These are phyloP conservation scores for Tridacna gigas DNA, from an alignment of 2,888 invertebrate species.

Conservation along the genomic window DNA sequence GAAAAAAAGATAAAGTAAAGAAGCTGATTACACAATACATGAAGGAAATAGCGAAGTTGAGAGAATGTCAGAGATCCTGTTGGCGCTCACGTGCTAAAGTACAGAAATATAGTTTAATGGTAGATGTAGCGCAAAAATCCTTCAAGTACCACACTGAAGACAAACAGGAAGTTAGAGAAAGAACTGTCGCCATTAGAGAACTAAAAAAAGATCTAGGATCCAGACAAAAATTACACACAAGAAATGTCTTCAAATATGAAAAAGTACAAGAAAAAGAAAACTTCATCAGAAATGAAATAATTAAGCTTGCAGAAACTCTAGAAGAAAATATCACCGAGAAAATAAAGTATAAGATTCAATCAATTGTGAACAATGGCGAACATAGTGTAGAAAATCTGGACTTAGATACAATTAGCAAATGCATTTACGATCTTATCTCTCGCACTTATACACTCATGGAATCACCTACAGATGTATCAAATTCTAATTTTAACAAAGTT, in stretches of 20 bases:
- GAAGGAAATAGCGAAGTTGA: background rate
- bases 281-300: background rate
- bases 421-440: background rate
- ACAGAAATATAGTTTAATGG: constrained; percentile 5
- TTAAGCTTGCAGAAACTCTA: background rate
- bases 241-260: background rate
- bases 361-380: background rate
- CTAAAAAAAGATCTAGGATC: background rate
- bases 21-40: background rate
- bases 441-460: background rate
- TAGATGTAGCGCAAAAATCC: background rate
- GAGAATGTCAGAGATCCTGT: background rate
- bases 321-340: background rate
- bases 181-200: too few relatives aligned
- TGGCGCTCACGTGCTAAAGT: background rate
- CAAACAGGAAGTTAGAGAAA: background rate
- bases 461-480: background rate
- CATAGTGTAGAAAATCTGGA: background rate
- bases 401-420: background rate
- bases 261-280: background rate
- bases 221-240: background rate
- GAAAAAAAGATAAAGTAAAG: background rate
- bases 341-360: background rate
- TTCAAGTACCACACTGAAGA: background rate
- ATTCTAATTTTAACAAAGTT: background rate